Evolutionary conservation across 2,797 vertebrate species (phyloP).

Genomic region (Calcarius lapponicus): DNA sequence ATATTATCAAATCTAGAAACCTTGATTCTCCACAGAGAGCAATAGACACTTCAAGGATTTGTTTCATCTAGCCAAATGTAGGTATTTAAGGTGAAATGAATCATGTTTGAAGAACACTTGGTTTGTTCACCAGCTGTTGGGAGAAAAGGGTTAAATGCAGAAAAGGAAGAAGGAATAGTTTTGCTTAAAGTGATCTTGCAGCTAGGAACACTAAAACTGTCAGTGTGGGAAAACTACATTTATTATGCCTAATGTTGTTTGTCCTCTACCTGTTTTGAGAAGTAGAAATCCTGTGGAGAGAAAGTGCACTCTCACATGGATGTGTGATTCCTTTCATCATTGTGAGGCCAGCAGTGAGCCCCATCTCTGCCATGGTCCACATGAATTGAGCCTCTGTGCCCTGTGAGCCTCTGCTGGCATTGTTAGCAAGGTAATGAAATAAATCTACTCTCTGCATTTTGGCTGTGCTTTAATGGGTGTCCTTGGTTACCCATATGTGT

Average conservation of each 20-base stretch:
- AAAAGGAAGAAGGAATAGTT: neutral
- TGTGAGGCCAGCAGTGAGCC: accelerated
- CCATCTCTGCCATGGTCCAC: accelerated
- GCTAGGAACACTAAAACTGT: neutral
- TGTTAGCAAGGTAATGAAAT: neutral
- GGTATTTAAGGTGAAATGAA: neutral
- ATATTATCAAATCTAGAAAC: neutral
- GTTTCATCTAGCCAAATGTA: neutral
- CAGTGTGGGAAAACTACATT: neutral
- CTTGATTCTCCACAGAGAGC: neutral
- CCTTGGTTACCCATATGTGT: neutral
- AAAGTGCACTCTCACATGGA: accelerated
- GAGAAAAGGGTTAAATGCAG: neutral
- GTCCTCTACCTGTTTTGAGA: neutral
- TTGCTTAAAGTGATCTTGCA: neutral
- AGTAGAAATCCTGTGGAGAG: neutral
- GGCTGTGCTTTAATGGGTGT: neutral
- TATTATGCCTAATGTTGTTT: neutral
- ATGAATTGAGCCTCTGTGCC: accelerated
- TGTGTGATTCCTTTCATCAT: neutral
- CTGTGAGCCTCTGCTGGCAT: accelerated
- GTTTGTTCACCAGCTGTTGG: neutral
- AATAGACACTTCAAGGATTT: neutral
- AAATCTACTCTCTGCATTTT: neutral
- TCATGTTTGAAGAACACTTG: neutral